These are phyloP conservation scores for Amblyornis subalaris DNA, from an alignment of 2,113 vertebrate species.

Conservation along the genomic window DNA sequence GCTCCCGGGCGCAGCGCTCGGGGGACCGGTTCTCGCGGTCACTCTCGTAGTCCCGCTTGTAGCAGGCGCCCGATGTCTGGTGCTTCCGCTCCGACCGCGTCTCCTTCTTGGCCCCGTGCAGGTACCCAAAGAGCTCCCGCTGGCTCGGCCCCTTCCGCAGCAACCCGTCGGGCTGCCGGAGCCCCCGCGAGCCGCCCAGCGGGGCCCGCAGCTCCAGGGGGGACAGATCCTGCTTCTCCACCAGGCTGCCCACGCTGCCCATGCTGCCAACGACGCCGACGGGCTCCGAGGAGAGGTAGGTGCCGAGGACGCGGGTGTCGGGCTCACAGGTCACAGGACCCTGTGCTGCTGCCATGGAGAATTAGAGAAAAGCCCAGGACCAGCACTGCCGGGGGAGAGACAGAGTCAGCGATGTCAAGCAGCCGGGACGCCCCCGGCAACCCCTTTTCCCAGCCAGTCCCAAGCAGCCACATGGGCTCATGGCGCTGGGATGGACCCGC, in stretches of 20 bases:
- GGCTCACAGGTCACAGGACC: conserved; percentile 82
- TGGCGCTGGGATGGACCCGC: background rate
- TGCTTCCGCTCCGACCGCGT: conserved; percentile 75
- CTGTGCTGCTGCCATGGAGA: conserved; percentile 94
- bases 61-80: conserved; percentile 58
- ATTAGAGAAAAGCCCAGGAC: conserved; percentile 66
- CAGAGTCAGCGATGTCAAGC: background rate
- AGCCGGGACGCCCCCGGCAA: rapidly evolving
- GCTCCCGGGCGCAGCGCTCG: conserved; percentile 83
- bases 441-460: background rate
- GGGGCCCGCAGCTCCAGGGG: conserved; percentile 75
- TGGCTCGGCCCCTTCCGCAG: conserved; percentile 88
- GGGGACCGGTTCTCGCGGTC: conserved; percentile 80
- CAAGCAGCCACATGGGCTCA: background rate
- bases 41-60: conserved; percentile 72
- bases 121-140: conserved; percentile 90
- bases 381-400: conserved; percentile 71
- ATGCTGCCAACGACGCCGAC: conserved; percentile 75
- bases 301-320: conserved; percentile 71
- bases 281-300: conserved; percentile 64
- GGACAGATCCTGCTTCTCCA: conserved; percentile 88
- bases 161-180: conserved; percentile 83
- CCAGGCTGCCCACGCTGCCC: conserved; percentile 96
- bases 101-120: conserved; percentile 91
- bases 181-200: conserved; percentile 76